A percentile compares a stretch with the other conserved stretches of the same genome.
These are phyloP conservation scores for Scomber japonicus DNA, from an alignment of 2,113 vertebrate genomes.

Conservation along the genomic window DNA sequence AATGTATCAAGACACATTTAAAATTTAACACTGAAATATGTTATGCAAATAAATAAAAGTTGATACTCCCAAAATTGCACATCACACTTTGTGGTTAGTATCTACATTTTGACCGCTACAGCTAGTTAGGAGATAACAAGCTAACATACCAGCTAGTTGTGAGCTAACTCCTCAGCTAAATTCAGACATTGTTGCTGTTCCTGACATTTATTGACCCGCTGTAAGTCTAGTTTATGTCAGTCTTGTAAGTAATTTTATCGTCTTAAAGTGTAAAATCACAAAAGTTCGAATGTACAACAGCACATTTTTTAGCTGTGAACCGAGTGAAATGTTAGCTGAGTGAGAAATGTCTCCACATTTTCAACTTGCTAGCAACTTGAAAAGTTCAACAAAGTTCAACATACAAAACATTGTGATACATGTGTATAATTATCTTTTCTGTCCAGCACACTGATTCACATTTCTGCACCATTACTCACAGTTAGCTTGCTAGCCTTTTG, in stretches of 20 bases:
- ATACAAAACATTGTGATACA: neutral
- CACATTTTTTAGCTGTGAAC: neutral
- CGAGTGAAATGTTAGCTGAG: constrained; percentile 4
- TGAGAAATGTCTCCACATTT: neutral
- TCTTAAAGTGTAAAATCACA: neutral
- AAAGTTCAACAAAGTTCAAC: neutral
- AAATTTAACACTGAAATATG: too few relatives aligned
- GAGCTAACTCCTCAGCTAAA: neutral
- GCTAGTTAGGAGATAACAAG: too few relatives aligned
- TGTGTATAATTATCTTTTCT: neutral
- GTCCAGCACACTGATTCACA: neutral
- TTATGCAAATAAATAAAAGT: too few relatives aligned
- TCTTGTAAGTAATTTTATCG: neutral
- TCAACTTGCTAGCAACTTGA: neutral
- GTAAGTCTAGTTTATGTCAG: too few relatives aligned
- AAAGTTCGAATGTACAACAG: neutral
- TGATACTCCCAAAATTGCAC: neutral
- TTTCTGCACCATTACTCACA: neutral
- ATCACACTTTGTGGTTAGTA: neutral
- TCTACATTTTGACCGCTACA: too few relatives aligned
- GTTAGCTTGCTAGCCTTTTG: constrained; percentile 6
- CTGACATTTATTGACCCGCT: neutral
- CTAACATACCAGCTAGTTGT: too few relatives aligned
- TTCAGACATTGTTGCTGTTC: neutral
- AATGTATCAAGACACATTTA: too few relatives aligned